These are phyloP conservation scores for Butastur rufipennis DNA, from an alignment of 2,113 vertebrate genomes.

Conservation along the genomic window DNA sequence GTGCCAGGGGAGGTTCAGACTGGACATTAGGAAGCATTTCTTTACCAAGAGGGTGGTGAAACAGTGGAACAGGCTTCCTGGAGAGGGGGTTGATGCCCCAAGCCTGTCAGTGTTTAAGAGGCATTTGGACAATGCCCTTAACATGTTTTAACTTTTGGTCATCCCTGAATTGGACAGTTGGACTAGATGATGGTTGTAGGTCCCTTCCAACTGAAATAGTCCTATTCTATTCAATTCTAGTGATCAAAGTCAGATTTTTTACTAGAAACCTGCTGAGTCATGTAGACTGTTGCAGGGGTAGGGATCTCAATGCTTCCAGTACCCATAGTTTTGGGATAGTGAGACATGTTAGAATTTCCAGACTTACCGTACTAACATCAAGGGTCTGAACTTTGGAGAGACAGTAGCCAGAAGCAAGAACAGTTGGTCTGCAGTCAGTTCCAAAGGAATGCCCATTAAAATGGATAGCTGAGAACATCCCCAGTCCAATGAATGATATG, in stretches of 20 bases:
- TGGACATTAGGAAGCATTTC: not conserved
- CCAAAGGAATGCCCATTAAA: not conserved
- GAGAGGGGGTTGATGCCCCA: not conserved
- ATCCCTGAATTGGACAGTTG: not conserved
- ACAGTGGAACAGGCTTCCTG: not conserved
- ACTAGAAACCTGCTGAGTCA: not conserved
- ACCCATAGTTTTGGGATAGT: too few relatives aligned
- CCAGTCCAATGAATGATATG: too few relatives aligned
- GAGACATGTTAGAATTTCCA: too few relatives aligned
- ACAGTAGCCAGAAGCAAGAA: not conserved
- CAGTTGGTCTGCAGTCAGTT: too few relatives aligned
- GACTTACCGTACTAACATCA: not conserved
- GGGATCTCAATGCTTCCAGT: not conserved
- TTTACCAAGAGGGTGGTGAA: not conserved
- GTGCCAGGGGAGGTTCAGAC: too few relatives aligned
- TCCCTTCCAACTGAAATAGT: not conserved
- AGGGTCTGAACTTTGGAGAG: not conserved
- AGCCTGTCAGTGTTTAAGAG: not conserved
- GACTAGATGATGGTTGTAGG: too few relatives aligned
- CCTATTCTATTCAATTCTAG: not conserved
- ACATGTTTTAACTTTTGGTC: not conserved
- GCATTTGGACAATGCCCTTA: not conserved
- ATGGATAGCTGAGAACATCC: not conserved
- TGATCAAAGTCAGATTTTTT: not conserved
- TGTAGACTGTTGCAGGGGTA: too few relatives aligned